phyloP scores from a whole-genome alignment of 2,113 vertebrate species.

The Osmerus eperlanus region DNA sequence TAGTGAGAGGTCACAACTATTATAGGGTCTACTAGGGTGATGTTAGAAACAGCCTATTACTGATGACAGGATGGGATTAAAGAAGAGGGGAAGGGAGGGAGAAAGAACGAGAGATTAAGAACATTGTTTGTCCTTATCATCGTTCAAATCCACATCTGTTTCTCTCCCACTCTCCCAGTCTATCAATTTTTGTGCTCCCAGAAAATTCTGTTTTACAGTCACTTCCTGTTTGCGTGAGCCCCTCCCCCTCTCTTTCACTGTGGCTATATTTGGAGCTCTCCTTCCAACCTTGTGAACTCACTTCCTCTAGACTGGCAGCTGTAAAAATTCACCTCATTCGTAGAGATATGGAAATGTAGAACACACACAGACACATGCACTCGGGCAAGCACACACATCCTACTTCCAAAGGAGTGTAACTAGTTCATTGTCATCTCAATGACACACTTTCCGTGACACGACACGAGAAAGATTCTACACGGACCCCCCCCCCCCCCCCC shows the following conservation, averaged over 20 bases:
- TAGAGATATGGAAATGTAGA: conserved; percentile 40
- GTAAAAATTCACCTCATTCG: conserved; percentile 34
- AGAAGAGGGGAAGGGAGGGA: neutral
- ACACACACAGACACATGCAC: neutral
- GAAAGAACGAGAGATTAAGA: conserved; percentile 10
- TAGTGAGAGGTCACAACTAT: too few relatives aligned
- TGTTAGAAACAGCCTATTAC: neutral
- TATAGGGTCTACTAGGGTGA: neutral
- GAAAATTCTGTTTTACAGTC: conserved; percentile 8
- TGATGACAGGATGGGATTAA: conserved; percentile 1
- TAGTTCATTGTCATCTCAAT: conserved; percentile 51
- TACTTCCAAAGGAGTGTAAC: conserved; percentile 38
- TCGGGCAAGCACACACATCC: conserved; percentile 4
- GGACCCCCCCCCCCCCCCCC: neutral
- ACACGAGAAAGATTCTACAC: too few relatives aligned
- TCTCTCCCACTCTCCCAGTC: neutral
- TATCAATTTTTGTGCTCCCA: conserved; percentile 7
- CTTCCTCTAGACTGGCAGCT: conserved; percentile 63
- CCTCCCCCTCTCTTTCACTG: conserved; percentile 30
- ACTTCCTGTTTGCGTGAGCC: conserved; percentile 53
- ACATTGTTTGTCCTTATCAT: conserved; percentile 1
- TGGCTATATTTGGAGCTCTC: conserved; percentile 64
- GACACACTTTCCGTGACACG: conserved; percentile 26
- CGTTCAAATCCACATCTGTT: conserved; percentile 2
- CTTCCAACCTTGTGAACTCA: conserved; percentile 54